Base-by-base conservation (phyloP, 2,888 invertebrate species). In the Drosophila setosimentum region DNA sequence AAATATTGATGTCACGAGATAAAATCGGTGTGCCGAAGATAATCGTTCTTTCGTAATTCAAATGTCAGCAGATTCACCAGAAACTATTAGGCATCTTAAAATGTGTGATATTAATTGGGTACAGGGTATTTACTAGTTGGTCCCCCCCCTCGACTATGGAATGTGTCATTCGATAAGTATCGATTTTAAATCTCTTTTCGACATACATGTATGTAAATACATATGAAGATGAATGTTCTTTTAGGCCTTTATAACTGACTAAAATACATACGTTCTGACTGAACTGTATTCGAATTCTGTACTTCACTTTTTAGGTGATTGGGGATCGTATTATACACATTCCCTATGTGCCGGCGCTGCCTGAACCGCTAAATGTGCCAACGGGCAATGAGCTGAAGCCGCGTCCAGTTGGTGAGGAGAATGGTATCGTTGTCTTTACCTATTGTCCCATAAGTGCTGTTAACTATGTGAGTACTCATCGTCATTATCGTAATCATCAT, bases 391-490 rank as follows among this genome's bases (percentile, higher is more conserved):
- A 98, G 93, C 94, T 96, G 29, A 95, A 95, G 91, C 97, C 97
- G 49, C 96, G 96, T 91, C 97, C 97, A 3, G 96, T 97, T 8
- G 97, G 97, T 18, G 97, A 97, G 92, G 97, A 97, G 86, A 95
- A 96, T 75, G 98, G 98, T 57, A 95, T 96, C 18, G 95, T 97
- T 24, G 95, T 97, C 68, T 98, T 96, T 92, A 96, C 96, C 89
- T 98, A 98, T 91, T 96, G 96, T 91, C 97, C 97, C 13, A 96
- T 96, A 93, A 96, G 96, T 92, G 96, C 97, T 64, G 97, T 97
- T 30, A 97, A 97, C 93, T 98, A 97, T 93, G 97, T 98, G 93
- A 95, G 96, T 94, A 83, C 32, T 53, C 10, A 27, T 1, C 6
- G 10, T 18, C 6, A 16, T 16, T 2, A 6, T 53, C 4, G 16